Percentiles rank a stretch among this genome's conserved stretches.
phyloP scores from a whole-genome alignment of 1,140 invertebrate genomes.

The Formica selysi region DNA sequence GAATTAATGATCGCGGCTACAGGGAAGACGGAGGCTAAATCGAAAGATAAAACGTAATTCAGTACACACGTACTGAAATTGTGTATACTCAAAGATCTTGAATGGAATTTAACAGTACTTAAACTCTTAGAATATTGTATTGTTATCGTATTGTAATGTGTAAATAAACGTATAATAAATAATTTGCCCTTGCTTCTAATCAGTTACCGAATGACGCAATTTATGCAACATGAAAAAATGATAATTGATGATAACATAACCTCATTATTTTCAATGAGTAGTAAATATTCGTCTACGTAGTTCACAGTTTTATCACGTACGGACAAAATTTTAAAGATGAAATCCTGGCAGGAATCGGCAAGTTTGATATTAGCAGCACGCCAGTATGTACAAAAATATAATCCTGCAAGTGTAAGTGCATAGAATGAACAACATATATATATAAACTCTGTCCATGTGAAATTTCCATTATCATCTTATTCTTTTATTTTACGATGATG shows the following conservation, averaged over 20 bases:
- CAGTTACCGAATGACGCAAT: too few relatives aligned
- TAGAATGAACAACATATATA: background rate
- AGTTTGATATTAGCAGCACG: slow-evolving; percentile 83
- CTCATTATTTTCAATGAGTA: too few relatives aligned
- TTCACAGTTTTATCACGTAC: too few relatives aligned
- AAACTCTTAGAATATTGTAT: background rate
- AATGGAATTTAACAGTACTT: background rate
- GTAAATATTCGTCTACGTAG: too few relatives aligned
- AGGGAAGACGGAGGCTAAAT: slow-evolving; percentile 65
- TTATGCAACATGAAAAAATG: too few relatives aligned
- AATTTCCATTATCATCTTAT: background rate
- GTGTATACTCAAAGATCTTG: too few relatives aligned
- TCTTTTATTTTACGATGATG: background rate
- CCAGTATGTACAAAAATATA: slow-evolving; percentile 66
- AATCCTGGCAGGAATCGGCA: slow-evolving; percentile 83
- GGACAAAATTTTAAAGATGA: slow-evolving; percentile 68
- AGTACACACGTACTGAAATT: too few relatives aligned
- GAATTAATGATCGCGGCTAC: slow-evolving; percentile 92
- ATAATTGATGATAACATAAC: too few relatives aligned
- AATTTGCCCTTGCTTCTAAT: too few relatives aligned
- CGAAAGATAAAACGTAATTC: background rate
- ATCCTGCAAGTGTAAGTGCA: slow-evolving; percentile 74
- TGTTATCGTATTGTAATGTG: too few relatives aligned
- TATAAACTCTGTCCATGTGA: background rate
- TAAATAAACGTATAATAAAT: too few relatives aligned